Base-by-base conservation (phyloP, 2,797 vertebrate genomes). In the Sebastes minor region DNA sequence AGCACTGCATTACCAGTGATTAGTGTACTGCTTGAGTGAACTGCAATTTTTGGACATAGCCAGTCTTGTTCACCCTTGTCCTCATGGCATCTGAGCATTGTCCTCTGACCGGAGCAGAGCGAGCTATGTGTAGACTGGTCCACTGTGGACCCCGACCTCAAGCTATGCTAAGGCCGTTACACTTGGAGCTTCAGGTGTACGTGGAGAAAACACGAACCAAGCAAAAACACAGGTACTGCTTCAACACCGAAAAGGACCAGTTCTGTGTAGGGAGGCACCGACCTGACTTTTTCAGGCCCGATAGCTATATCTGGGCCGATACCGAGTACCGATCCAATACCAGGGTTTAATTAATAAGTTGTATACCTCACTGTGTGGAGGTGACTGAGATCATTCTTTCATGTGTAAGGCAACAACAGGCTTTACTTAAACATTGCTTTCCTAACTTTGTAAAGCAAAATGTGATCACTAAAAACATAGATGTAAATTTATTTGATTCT, bases 151-250 rank as follows among this genome's bases (percentile, higher is more conserved):
- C 96, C 5, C 90, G 95, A 66, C 96, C 96, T 2, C 85, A 60
- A 42, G 94, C 95, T 1, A 88, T 94, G 57, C 92, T 96, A 8
- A 95, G 91, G 83, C 96, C 97, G 0, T 82, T 96, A 70, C 90
- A 91, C 38, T 57, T 95, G 90, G 97, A 97, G 93, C 95, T 97
- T 2, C 94, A 96, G 84, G 78, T 94, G 18, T 95, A 89, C 0
- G 93, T 95, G 77, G 94, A 96, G 83, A 96, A 95, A 93, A 96
- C 86, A 53, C 86, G 86, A 10, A 82, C 57, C 56, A 94, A 93
- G 88, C 93, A 92, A 74, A 95, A 96, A 80, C 94, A 84, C 93
- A 97, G 97, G 97, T 97, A 95, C 70, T 76, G 46, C 27, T 20
- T 5, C 23, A 68, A 74, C 28, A n/a, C 7, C 10, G 13, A 28